Evolutionary conservation across 2,797 vertebrate species (phyloP).

Genomic region (Xerus rutilus): DNA sequence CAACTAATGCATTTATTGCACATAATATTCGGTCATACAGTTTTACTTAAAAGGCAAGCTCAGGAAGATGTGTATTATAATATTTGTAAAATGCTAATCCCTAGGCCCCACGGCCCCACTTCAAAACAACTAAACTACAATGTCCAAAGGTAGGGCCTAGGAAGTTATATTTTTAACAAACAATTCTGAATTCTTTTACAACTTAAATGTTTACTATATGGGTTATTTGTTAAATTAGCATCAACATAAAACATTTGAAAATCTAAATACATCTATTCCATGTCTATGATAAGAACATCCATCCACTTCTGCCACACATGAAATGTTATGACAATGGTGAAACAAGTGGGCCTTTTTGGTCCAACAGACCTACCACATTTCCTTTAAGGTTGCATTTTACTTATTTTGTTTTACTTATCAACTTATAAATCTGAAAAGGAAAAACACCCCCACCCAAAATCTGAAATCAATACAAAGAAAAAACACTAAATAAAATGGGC

Average conservation of each 20-base stretch:
- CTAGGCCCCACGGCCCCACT: background rate
- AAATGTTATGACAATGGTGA: slow-evolving; percentile 14
- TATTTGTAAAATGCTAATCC: background rate
- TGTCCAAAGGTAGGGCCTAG: background rate
- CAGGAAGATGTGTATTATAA: slow-evolving; percentile 39
- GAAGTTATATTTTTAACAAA: slow-evolving; percentile 7
- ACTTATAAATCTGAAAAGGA: slow-evolving; percentile 42
- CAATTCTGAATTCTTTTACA: slow-evolving; percentile 16
- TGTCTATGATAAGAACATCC: slow-evolving; percentile 9
- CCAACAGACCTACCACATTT: slow-evolving; percentile 24
- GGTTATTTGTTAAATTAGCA: background rate
- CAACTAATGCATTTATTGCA: slow-evolving; percentile 40
- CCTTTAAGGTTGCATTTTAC: background rate
- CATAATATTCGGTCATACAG: slow-evolving; percentile 2
- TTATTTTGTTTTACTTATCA: slow-evolving; percentile 52
- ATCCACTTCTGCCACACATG: background rate
- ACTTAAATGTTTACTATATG: slow-evolving; percentile 17
- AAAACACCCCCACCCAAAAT: background rate
- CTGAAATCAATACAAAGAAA: background rate
- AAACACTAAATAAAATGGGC: slow-evolving; percentile 51
- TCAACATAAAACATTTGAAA: slow-evolving; percentile 34
- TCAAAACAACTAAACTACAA: slow-evolving; percentile 32
- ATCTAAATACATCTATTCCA: slow-evolving; percentile 34
- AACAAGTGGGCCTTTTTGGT: slow-evolving; percentile 18
- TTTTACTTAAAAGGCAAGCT: slow-evolving; percentile 45